Evolutionary conservation across 2,113 vertebrate genomes (phyloP).

Genomic region (Ageneiosus marmoratus): DNA sequence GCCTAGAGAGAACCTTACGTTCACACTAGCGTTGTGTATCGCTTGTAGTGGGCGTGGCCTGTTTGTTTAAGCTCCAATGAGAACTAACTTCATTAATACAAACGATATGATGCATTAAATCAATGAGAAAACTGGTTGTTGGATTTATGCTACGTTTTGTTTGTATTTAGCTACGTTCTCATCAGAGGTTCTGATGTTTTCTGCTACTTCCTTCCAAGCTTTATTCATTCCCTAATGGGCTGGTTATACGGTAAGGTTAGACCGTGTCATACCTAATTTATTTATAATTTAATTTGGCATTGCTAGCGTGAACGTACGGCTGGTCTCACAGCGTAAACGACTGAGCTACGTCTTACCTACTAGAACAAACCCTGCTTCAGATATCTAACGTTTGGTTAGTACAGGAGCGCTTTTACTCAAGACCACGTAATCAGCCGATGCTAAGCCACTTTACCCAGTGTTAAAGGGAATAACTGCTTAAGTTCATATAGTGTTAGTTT

Average conservation of each 20-base stretch:
- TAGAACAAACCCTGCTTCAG: background rate
- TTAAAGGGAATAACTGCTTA: background rate
- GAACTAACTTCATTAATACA: too few species aligned
- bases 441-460: background rate
- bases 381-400: background rate
- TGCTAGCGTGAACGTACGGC: background rate
- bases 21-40: background rate
- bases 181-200: too few species aligned
- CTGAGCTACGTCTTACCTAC: background rate
- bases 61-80: background rate
- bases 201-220: too few species aligned
- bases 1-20: background rate
- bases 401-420: background rate
- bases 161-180: too few species aligned
- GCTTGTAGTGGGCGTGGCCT: background rate
- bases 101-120: background rate
- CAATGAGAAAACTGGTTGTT: background rate
- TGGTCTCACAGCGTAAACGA: background rate
- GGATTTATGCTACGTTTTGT: background rate
- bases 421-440: background rate
- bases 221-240: too few species aligned
- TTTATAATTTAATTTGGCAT: too few species aligned
- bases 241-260: too few species aligned
- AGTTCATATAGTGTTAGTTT: background rate
- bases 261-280: background rate